Conservation (phyloP, 2,888 invertebrate genomes). For the Lasius fuliginosus region DNA sequence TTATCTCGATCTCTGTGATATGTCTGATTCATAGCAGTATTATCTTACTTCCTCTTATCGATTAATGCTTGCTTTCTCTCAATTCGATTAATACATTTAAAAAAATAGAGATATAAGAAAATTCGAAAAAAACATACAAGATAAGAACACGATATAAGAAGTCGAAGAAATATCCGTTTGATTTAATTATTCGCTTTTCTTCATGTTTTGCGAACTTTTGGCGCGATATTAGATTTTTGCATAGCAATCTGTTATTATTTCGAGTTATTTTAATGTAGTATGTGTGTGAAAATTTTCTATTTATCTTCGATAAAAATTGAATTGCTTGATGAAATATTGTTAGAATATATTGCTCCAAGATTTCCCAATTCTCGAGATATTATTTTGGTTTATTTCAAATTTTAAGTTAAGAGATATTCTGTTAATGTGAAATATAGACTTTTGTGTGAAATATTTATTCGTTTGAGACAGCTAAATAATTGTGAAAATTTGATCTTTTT, state of each 20-base stretch:
- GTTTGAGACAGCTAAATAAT: neutral
- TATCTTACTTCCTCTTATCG: neutral
- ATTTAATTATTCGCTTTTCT: neutral
- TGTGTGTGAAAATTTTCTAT: neutral
- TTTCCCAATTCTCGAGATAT: neutral
- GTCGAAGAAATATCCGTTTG: neutral
- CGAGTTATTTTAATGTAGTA: neutral
- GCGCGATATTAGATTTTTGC: neutral
- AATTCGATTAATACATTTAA: neutral
- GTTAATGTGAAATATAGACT: neutral
- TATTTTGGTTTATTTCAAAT: neutral
- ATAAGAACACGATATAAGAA: neutral
- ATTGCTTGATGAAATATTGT: neutral
- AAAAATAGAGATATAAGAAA: neutral
- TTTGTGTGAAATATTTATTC: neutral
- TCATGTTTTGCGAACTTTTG: neutral
- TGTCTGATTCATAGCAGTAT: neutral
- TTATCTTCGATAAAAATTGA: neutral
- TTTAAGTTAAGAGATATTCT: neutral
- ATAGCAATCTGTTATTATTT: neutral
- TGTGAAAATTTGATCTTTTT: neutral
- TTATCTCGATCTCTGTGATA: neutral
- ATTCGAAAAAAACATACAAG: too few relatives aligned
- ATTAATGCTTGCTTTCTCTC: neutral
- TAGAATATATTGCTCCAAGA: neutral